phyloP scores from a whole-genome alignment of 2,113 vertebrate species.

The Tringa solitaria region DNA sequence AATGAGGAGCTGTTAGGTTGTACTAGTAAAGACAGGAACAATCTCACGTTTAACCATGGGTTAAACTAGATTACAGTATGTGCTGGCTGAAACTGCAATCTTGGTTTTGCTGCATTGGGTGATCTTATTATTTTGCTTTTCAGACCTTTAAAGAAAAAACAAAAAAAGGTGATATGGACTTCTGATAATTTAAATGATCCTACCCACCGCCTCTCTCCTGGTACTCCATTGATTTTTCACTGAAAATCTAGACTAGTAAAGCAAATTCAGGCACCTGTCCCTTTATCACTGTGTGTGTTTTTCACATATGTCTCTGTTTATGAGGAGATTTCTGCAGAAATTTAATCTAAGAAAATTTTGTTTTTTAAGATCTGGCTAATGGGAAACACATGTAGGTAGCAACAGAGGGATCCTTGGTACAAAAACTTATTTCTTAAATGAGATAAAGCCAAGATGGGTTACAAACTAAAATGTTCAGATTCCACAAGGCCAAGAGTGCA shows the following conservation, averaged over 20 bases:
- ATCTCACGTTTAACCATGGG: conserved; percentile 23
- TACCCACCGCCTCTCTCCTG: neutral
- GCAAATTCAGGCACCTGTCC: neutral
- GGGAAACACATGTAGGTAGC: neutral
- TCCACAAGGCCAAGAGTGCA: neutral
- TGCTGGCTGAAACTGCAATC: neutral
- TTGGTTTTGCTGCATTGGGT: neutral
- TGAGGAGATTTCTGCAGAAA: neutral
- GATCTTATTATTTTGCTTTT: conserved; percentile 23
- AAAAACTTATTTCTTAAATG: neutral
- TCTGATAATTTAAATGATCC: conserved; percentile 12
- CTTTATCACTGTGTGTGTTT: neutral
- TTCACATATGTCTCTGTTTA: neutral
- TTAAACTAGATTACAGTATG: conserved; percentile 30
- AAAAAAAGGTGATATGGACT: neutral
- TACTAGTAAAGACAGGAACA: neutral
- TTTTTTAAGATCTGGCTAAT: neutral
- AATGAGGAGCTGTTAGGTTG: conserved; percentile 20
- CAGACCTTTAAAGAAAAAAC: neutral
- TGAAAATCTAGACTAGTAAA: conserved; percentile 8
- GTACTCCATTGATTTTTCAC: neutral
- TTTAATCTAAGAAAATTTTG: neutral
- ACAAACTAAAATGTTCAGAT: neutral
- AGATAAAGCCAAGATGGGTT: neutral
- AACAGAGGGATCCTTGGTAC: neutral